phyloP scores from a whole-genome alignment of 2,888 invertebrate species.

The Andrena flavipes region DNA sequence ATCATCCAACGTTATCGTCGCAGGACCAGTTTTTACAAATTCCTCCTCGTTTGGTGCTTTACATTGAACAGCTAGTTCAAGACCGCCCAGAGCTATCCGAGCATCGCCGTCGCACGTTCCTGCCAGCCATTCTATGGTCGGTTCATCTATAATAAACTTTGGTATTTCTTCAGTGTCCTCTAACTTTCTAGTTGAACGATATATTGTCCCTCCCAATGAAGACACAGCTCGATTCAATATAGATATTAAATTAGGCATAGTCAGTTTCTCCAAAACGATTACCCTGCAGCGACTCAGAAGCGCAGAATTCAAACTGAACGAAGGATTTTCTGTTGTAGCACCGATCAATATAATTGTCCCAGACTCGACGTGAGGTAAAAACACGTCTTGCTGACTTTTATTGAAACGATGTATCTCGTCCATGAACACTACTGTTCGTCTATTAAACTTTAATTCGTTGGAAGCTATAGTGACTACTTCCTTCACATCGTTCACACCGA shows the following conservation, averaged over 20 bases:
- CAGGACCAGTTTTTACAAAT: slow-evolving; percentile 78
- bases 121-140: slow-evolving; percentile 89
- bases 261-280: slow-evolving; percentile 90
- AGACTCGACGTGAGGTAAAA: slow-evolving; percentile 92
- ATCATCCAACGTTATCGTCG: slow-evolving; percentile 88
- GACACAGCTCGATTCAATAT: slow-evolving; percentile 88
- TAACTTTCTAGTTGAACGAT: slow-evolving; percentile 25
- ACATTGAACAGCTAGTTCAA: slow-evolving; percentile 90
- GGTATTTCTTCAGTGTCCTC: slow-evolving; percentile 37
- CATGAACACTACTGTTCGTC: slow-evolving; percentile 92
- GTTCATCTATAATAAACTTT: slow-evolving; percentile 85
- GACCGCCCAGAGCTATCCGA: slow-evolving; percentile 90
- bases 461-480: slow-evolving; percentile 90
- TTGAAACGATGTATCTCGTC: slow-evolving; percentile 96
- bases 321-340: slow-evolving; percentile 96
- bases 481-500: slow-evolving; percentile 92
- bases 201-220: slow-evolving; percentile 80
- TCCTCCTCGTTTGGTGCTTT: slow-evolving; percentile 80
- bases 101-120: slow-evolving; percentile 94
- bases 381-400: slow-evolving; percentile 93
- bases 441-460: slow-evolving; percentile 89
- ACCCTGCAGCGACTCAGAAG: slow-evolving; percentile 92
- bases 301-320: slow-evolving; percentile 92
- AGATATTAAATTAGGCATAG: slow-evolving; percentile 86
- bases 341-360: slow-evolving; percentile 92